Evolutionary conservation across 2,113 vertebrate species (phyloP).

Genomic region (Chaetura pelagica): DNA sequence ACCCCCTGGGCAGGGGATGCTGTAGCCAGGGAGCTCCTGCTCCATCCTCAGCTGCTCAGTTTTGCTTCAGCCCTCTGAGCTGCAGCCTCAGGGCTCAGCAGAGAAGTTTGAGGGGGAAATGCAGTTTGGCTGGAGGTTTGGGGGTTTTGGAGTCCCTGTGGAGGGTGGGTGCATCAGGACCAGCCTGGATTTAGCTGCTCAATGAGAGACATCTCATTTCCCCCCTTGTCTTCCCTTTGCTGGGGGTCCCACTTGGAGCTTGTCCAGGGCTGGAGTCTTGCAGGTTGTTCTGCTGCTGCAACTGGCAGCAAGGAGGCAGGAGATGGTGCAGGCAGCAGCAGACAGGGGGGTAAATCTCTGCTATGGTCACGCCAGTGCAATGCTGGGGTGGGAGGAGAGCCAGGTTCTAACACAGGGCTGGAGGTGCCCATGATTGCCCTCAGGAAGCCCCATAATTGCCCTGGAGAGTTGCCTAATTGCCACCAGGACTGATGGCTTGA

Average conservation of each 20-base stretch:
- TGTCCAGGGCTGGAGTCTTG: too few relatives aligned
- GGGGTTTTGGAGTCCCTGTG: not conserved
- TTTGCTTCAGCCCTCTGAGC: too few relatives aligned
- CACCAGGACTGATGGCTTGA: not conserved
- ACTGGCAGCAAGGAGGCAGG: not conserved
- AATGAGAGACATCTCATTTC: not conserved
- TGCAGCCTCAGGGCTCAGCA: fast-evolving
- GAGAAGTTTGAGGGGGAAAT: not conserved
- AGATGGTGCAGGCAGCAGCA: not conserved
- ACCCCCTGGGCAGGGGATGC: fast-evolving
- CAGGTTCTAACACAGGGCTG: not conserved
- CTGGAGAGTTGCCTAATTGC: not conserved
- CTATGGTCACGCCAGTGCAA: fast-evolving
- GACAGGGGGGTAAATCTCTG: not conserved
- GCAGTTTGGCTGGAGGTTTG: not conserved
- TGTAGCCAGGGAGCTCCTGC: fast-evolving
- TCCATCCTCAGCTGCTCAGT: not conserved
- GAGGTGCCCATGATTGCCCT: not conserved
- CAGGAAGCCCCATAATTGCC: not conserved
- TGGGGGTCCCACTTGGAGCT: not conserved
- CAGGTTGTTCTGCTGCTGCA: too few relatives aligned
- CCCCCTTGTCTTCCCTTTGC: not conserved
- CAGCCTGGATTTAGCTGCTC: not conserved
- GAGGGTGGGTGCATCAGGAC: not conserved
- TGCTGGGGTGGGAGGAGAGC: not conserved